Evolutionary conservation across 64 coral and sea anemone species (phyloP).

Genomic region (Catalaphyllia jardinei): DNA sequence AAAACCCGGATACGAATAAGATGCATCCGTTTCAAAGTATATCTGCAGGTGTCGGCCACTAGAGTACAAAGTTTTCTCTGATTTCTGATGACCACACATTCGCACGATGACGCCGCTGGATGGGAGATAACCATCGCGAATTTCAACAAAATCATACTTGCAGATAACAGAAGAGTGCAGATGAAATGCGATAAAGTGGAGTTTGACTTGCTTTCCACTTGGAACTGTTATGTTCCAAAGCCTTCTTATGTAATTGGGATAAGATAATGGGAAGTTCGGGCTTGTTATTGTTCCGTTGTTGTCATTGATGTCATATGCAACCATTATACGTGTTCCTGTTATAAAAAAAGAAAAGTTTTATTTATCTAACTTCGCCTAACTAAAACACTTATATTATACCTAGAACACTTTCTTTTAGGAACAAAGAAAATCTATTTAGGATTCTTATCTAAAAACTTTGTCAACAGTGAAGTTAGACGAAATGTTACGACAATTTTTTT

Average conservation of each 20-base stretch:
- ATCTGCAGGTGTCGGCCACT: constrained; percentile 12
- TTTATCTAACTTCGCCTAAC: too few species aligned
- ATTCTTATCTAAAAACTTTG: too few species aligned
- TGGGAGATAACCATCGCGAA: neutral
- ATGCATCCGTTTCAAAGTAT: neutral
- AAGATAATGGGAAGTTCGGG: constrained; percentile 23
- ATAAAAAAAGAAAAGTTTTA: too few species aligned
- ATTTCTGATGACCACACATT: neutral
- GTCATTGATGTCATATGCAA: constrained; percentile 1
- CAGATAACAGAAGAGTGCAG: neutral
- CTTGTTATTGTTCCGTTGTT: constrained; percentile 2
- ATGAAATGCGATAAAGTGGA: constrained; percentile 31
- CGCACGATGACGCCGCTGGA: constrained; percentile 35
- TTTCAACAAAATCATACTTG: constrained; percentile 6
- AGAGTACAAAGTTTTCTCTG: neutral
- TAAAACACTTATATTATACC: too few species aligned
- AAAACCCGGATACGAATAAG: neutral
- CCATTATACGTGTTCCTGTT: neutral
- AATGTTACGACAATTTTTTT: too few species aligned
- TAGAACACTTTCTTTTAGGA: too few species aligned
- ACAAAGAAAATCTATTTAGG: too few species aligned
- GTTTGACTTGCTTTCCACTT: neutral
- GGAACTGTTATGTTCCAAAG: constrained; percentile 24
- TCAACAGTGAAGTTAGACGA: too few species aligned
- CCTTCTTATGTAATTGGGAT: neutral